Evolutionary conservation across 1,140 invertebrate genomes (phyloP), one percentile per base, ranked within the genome.

Genomic region (Notospermus geniculatus): DNA sequence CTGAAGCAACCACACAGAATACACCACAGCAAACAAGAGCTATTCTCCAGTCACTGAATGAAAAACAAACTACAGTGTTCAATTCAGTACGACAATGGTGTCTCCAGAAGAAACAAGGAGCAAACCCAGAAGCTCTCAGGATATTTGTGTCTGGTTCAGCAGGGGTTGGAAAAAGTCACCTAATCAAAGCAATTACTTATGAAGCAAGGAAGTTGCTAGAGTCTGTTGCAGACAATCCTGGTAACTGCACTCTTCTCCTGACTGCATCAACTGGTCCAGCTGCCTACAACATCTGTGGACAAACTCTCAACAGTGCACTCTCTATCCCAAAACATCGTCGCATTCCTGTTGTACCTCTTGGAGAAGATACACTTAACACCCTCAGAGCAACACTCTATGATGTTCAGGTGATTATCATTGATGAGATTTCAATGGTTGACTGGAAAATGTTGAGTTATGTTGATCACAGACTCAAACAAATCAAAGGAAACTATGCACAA

Each of bases 401-500:
- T 45, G 23, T 66, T 19, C 60, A 62, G 45, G 46, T 63, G 13
- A 28, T 66, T 7, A 59, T 66, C 13, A 66, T 66, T 45, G 64
- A 66, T 52, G 64, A 66, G 41, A 59, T 66, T 41, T 62, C 64
- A 1, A 66, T 66, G 64, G 60, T 66, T 28, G 57, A 59, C 23
- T 52, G 62, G 9, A 66, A 63, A 32, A n/a, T 66, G n/a, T 43
- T 64, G 11, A 29, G 25, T 27, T 67, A 67, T 43, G 41, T 67
- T 29, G 43, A 61, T 62, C 58, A 45, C 13, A 36, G 56, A 59
- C 27, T 59, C 19, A 19, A 23, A n/a, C 57, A 59, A 59, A 59
- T 59, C 13, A 59, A 45, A 59, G 9, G 23, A 2, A 46, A 27
- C 25, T n/a, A n/a, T n/a, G 9, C n/a, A 23, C 5, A 19, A 7